Percentiles rank a stretch among this genome's conserved stretches.
Conservation (phyloP, 2,113 vertebrate species). For the Chamaetylas fuelleborni region DNA sequence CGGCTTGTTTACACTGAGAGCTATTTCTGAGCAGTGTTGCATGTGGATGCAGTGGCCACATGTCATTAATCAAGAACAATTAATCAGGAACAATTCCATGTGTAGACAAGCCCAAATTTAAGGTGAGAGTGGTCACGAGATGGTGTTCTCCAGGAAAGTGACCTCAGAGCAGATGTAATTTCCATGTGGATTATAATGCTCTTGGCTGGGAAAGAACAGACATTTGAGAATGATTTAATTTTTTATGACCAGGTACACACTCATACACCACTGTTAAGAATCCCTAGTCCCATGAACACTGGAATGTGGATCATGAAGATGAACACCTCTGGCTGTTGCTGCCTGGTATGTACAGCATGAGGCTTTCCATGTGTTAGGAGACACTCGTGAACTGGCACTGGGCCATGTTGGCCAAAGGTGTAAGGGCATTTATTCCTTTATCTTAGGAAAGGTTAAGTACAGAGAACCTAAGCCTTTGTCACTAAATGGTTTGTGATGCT, state of each 20-base stretch:
- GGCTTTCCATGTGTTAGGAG: not conserved
- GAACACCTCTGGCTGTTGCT: not conserved
- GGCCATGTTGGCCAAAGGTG: not conserved
- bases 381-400: not conserved
- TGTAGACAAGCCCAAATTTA: slow-evolving; percentile 40
- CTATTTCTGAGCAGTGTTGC: not conserved
- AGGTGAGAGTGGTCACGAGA: slow-evolving; percentile 25
- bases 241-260: not conserved
- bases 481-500: not conserved
- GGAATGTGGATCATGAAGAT: not conserved
- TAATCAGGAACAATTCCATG: slow-evolving; percentile 11
- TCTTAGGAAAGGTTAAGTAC: not conserved
- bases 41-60: slow-evolving; percentile 7
- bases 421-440: not conserved
- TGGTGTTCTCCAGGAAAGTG: not conserved
- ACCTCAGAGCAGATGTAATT: not conserved
- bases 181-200: not conserved
- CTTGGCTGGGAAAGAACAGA: not conserved
- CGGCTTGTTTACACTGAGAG: not conserved
- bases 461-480: not conserved
- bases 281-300: not conserved
- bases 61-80: slow-evolving; percentile 36
- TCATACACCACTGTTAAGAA: not conserved
- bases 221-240: not conserved
- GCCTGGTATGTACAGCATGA: not conserved